Conservation (phyloP, 2,113 vertebrate genomes). For the Sterrhoptilus dennistouni region DNA sequence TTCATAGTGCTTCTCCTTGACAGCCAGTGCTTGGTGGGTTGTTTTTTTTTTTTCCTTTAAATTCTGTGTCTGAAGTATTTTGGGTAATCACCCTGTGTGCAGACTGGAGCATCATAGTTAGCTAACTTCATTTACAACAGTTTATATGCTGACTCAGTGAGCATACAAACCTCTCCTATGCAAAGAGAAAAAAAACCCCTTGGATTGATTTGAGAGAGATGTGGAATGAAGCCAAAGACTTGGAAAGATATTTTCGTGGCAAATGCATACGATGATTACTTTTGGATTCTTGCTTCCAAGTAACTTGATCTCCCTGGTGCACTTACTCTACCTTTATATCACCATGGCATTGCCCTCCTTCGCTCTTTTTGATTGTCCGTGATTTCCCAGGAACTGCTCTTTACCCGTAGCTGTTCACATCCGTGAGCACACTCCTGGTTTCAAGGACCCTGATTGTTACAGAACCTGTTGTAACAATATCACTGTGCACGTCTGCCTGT, state of each 20-base stretch:
- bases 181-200: neutral
- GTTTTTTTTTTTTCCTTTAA: neutral
- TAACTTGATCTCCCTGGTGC: neutral
- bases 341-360: neutral
- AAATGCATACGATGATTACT: rapidly evolving
- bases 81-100: neutral
- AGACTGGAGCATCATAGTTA: neutral
- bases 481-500: rapidly evolving
- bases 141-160: neutral
- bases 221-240: neutral
- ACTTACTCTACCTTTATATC: neutral
- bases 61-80: neutral
- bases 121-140: neutral
- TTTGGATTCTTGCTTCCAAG: neutral
- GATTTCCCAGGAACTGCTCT: neutral
- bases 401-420: neutral
- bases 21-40: neutral
- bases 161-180: neutral
- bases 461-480: neutral
- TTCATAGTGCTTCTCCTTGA: neutral
- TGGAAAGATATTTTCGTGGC: neutral
- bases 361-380: rapidly evolving
- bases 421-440: neutral
- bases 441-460: neutral
- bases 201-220: neutral